phyloP scores from a whole-genome alignment of 2,888 invertebrate genomes.

The Schrankia costaestrigalis region DNA sequence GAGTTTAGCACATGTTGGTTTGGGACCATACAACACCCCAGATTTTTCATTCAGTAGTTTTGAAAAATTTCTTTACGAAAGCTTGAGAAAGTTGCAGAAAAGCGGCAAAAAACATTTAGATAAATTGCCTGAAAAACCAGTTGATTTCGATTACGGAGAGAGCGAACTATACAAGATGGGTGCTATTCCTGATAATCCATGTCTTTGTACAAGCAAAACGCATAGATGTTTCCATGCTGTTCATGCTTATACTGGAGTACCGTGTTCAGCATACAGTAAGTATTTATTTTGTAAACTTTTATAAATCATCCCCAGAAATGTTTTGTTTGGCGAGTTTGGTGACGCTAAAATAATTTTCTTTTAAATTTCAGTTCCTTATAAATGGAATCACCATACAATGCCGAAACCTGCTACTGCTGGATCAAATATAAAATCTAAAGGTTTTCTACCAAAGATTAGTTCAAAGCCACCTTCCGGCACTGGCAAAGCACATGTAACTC shows the following conservation, averaged over 20 bases:
- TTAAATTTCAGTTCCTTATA: conserved; percentile 84
- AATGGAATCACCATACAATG: conserved; percentile 88
- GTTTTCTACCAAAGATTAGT: conserved; percentile 86
- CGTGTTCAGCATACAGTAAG: conserved; percentile 93
- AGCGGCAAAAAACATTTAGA: conserved; percentile 83
- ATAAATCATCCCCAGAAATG: not conserved
- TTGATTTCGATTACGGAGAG: conserved; percentile 76
- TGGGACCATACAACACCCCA: conserved; percentile 83
- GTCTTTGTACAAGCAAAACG: conserved; percentile 91
- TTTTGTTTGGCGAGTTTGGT: not conserved
- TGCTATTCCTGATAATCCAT: conserved; percentile 85
- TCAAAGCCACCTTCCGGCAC: conserved; percentile 59
- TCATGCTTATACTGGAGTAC: conserved; percentile 94
- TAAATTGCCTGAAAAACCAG: conserved; percentile 79
- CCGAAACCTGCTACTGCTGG: conserved; percentile 85
- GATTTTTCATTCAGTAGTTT: conserved; percentile 88
- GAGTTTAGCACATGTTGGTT: conserved; percentile 83
- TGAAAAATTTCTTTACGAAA: conserved; percentile 93
- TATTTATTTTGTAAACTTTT: conserved; percentile 31
- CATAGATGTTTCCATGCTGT: conserved; percentile 95
- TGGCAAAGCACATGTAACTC: conserved; percentile 81
- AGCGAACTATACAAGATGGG: conserved; percentile 82
- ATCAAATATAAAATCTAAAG: conserved; percentile 62
- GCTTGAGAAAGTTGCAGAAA: conserved; percentile 88
- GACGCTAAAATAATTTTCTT: not conserved